These are phyloP conservation scores for Sinocyclocheilus rhinocerous DNA, from an alignment of 2,113 vertebrate genomes.

Conservation along the genomic window DNA sequence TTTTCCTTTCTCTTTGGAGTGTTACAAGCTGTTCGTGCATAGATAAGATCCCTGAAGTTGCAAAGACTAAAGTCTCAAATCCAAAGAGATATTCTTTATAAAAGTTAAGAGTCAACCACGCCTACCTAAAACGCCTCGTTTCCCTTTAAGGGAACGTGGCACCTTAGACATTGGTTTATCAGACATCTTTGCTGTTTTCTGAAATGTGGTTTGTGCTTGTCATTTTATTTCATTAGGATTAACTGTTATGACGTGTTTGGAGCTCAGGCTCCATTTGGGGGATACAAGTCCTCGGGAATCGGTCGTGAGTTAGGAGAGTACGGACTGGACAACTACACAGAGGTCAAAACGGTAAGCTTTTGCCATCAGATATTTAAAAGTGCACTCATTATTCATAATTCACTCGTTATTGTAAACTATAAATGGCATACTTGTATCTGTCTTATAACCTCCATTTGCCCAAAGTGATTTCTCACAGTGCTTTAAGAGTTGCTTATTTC, in stretches of 20 bases:
- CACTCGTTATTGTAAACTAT: not conserved
- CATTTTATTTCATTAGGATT: slow-evolving; percentile 77
- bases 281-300: slow-evolving; percentile 91
- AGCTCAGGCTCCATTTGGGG: slow-evolving; percentile 91
- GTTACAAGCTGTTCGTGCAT: too few relatives aligned
- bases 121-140: too few relatives aligned
- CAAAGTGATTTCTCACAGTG: not conserved
- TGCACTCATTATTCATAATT: not conserved
- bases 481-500: not conserved
- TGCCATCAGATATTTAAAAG: too few relatives aligned
- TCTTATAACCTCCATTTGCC: not conserved
- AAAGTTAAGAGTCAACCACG: too few relatives aligned
- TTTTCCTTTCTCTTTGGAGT: too few relatives aligned
- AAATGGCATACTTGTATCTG: not conserved
- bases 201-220: slow-evolving; percentile 16
- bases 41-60: too few relatives aligned
- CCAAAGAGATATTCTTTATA: too few relatives aligned
- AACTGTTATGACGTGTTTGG: slow-evolving; percentile 95
- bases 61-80: too few relatives aligned
- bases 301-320: slow-evolving; percentile 94
- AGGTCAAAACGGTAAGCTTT: slow-evolving; percentile 90
- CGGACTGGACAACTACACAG: slow-evolving; percentile 86
- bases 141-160: not conserved
- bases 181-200: not conserved
- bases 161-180: not conserved